Conservation (phyloP, 2,888 invertebrate genomes). For the Alitta virens region DNA sequence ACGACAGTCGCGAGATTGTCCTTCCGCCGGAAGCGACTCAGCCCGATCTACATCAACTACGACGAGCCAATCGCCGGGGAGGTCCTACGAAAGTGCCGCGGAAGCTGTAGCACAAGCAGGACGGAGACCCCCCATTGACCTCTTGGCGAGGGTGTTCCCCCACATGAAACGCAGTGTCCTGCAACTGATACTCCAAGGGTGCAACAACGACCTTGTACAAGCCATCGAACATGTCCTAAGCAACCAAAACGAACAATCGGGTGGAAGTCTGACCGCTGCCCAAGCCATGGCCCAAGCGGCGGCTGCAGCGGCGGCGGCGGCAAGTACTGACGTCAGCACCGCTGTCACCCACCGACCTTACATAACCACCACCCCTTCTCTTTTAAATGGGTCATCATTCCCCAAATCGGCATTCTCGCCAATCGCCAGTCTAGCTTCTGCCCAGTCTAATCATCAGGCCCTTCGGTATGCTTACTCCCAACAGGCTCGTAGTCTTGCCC, state of each 20-base stretch:
- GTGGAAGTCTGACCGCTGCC: constrained; percentile 1
- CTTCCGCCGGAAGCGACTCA: constrained; percentile 12
- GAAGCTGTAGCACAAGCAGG: not conserved
- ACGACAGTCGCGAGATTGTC: no score
- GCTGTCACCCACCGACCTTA: constrained; percentile 13
- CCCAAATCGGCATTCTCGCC: constrained; percentile 54
- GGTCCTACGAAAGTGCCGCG: not conserved
- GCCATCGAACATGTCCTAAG: constrained; percentile 82
- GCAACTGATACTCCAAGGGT: constrained; percentile 78
- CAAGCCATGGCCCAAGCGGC: not conserved
- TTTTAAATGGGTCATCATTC: constrained; percentile 22
- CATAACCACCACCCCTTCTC: constrained; percentile 14
- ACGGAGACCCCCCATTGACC: constrained; percentile 68
- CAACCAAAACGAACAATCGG: constrained; percentile 36
- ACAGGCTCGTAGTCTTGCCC: constrained; percentile 36
- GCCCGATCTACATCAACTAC: constrained; percentile 9
- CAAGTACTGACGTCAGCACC: constrained; percentile 10
- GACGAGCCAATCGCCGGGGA: constrained; percentile 1
- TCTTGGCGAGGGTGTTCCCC: constrained; percentile 85
- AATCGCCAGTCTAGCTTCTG: constrained; percentile 28
- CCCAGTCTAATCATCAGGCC: constrained; percentile 1
- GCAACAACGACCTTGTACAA: constrained; percentile 84
- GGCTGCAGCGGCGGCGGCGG: constrained; percentile 10
- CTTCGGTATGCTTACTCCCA: constrained; percentile 25
- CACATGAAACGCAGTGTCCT: constrained; percentile 81